Base-by-base conservation (phyloP, 1,140 invertebrate species). In the Trachelipus rathkii region DNA sequence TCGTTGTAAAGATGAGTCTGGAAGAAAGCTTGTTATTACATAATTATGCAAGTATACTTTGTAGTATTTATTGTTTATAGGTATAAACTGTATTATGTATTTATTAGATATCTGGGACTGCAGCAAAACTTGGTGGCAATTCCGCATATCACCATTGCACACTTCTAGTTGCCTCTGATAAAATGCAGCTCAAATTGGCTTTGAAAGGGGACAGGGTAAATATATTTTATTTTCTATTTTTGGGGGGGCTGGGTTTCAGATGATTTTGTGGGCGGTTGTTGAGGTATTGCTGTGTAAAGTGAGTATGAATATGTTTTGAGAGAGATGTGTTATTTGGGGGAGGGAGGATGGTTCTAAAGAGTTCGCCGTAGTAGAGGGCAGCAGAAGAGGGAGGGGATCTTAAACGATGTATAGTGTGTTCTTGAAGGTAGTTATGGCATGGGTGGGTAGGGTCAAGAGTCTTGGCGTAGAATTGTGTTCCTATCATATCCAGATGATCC, bases 161-260 rank as follows among this genome's bases (percentile, higher is more conserved):
- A 10, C 73, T 75, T 33, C 60, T 75, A 4, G 73, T 75, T 13
- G 23, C 66, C 44, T 44, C 73, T 0, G 73, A 75, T 43, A 11
- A 67, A 44, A 19, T 75, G 60, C 73, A 75, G 60, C 66, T 75
- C 2, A 75, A 67, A 44, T 53, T 75, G 19, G 73, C 73, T 11
- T 53, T 75, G 53, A 75, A 75, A 67, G 71, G 75, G 23, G 75
- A 76, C 10, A 76, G 66, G 53, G 75, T 71, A 44, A 74, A 15
- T 53, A 24, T 19, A 46, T 23, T 74, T 43, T 53, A 43, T 60
- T 60, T 45, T 43, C 43, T 50, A n/a, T n/a, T n/a, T 73, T 10
- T 73, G 50, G 50, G 15, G 1, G 2, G 19, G 11, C 13, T 60
- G 15, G n/a, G 44, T 23, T 15, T 45, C 15, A 15, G 72, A 15